phyloP scores from a whole-genome alignment of 2,113 vertebrate genomes.

The Leptocoma aspasia region DNA sequence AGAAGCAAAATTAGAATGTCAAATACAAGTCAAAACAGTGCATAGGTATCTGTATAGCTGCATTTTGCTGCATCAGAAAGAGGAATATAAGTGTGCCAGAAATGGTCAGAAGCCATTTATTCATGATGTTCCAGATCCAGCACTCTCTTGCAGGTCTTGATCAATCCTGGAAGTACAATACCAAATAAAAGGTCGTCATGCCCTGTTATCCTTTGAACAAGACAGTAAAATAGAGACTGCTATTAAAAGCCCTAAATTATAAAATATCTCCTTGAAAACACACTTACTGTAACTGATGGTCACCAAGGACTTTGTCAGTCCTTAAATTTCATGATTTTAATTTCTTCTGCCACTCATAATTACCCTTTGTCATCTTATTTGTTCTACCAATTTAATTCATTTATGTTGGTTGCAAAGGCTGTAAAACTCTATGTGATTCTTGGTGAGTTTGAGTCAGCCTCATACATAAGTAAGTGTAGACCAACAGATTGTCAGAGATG shows the following conservation, averaged over 20 bases:
- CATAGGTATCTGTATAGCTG: not conserved
- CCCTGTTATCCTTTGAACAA: not conserved
- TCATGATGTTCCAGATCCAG: not conserved
- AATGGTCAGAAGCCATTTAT: not conserved
- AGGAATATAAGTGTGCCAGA: not conserved
- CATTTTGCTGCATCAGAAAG: not conserved
- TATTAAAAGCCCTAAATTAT: not conserved
- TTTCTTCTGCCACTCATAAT: constrained; percentile 63
- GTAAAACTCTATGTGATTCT: constrained; percentile 47
- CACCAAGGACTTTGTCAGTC: constrained; percentile 7
- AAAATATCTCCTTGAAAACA: constrained; percentile 22
- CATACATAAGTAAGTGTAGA: constrained; percentile 24
- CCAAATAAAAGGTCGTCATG: not conserved
- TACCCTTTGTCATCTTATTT: constrained; percentile 72
- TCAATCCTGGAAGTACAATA: not conserved
- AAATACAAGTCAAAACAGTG: not conserved
- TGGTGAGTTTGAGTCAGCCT: constrained; percentile 45
- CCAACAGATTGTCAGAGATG: not conserved
- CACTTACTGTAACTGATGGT: constrained; percentile 10
- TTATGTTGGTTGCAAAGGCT: constrained; percentile 62
- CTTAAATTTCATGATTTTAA: constrained; percentile 37
- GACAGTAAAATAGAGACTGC: not conserved
- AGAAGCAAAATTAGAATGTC: not conserved
- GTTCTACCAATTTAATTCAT: constrained; percentile 76
- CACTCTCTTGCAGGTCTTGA: not conserved